Evolutionary conservation across 2,797 vertebrate genomes (phyloP).

Genomic region (Cuniculus paca): DNA sequence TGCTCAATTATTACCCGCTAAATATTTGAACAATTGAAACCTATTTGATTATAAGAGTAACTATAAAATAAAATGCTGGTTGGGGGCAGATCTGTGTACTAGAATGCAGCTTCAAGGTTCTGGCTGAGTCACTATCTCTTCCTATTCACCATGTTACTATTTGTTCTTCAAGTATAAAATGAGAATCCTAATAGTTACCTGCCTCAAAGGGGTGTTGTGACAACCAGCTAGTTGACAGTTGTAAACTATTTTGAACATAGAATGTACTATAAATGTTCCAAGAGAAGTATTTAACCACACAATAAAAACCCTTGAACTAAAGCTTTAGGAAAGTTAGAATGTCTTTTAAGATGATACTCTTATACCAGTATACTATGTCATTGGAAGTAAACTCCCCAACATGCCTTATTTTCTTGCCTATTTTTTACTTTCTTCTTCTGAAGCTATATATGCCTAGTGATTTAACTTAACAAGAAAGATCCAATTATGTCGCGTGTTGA

Average conservation of each 20-base stretch:
- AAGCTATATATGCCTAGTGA: conserved; percentile 6
- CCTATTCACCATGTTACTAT: not conserved
- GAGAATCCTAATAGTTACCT: conserved; percentile 65
- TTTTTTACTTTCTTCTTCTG: conserved; percentile 6
- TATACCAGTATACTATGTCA: conserved; percentile 28
- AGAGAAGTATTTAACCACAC: conserved; percentile 48
- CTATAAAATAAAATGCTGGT: conserved; percentile 27
- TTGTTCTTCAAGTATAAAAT: conserved; percentile 39
- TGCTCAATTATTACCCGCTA: not conserved
- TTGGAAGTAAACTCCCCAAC: conserved; percentile 41
- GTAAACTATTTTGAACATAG: conserved; percentile 56
- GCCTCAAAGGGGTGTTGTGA: conserved; percentile 35
- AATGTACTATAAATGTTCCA: conserved; percentile 58
- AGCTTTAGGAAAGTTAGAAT: conserved; percentile 30
- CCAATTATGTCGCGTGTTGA: conserved; percentile 26
- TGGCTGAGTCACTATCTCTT: conserved; percentile 31
- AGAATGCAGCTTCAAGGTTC: conserved; percentile 21
- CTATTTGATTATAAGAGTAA: not conserved
- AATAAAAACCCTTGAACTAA: conserved; percentile 41
- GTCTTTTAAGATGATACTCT: conserved; percentile 39
- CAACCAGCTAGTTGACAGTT: conserved; percentile 48
- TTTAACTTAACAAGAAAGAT: conserved; percentile 27
- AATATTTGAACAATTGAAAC: conserved; percentile 33
- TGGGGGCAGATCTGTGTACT: not conserved
- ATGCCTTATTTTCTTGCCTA: conserved; percentile 26